Conservation (phyloP, 2,888 invertebrate species). For the Heliconius charithonia region DNA sequence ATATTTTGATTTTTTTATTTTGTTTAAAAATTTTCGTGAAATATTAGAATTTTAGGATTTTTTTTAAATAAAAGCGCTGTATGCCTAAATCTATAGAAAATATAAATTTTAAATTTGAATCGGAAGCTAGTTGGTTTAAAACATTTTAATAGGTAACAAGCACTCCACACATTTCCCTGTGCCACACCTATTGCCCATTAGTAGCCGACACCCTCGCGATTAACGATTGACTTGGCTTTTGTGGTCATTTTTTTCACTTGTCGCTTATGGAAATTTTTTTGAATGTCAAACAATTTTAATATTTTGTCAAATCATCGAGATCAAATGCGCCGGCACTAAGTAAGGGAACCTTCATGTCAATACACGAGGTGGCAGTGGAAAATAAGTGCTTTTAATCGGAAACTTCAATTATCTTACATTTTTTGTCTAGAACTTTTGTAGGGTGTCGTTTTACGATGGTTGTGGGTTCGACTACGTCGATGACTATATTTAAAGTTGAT, state of each 20-base stretch:
- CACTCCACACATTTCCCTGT: constrained; percentile 52
- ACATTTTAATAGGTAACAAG: background rate
- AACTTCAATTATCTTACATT: background rate
- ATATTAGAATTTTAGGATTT: no score
- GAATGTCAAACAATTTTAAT: constrained; percentile 70
- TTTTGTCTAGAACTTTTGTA: background rate
- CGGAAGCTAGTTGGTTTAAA: background rate
- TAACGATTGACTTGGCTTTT: constrained; percentile 75
- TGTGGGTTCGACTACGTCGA: no score
- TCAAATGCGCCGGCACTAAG: constrained; percentile 70
- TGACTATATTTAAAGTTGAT: no score
- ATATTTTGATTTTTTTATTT: no score
- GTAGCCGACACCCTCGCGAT: constrained; percentile 78
- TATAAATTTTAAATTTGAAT: background rate
- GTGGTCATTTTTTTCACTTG: constrained; percentile 73
- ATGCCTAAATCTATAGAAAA: no score
- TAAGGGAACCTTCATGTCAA: constrained; percentile 68
- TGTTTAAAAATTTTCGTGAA: no score
- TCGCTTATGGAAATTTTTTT: constrained; percentile 79
- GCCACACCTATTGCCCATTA: constrained; percentile 68
- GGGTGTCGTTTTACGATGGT: background rate
- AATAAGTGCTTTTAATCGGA: constrained; percentile 51
- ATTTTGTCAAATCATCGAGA: constrained; percentile 77
- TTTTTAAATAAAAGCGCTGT: no score
- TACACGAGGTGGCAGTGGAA: constrained; percentile 61